Percentiles rank a stretch among this genome's conserved stretches.
These are phyloP conservation scores for Morone saxatilis DNA, from an alignment of 2,113 vertebrate species.

Conservation along the genomic window DNA sequence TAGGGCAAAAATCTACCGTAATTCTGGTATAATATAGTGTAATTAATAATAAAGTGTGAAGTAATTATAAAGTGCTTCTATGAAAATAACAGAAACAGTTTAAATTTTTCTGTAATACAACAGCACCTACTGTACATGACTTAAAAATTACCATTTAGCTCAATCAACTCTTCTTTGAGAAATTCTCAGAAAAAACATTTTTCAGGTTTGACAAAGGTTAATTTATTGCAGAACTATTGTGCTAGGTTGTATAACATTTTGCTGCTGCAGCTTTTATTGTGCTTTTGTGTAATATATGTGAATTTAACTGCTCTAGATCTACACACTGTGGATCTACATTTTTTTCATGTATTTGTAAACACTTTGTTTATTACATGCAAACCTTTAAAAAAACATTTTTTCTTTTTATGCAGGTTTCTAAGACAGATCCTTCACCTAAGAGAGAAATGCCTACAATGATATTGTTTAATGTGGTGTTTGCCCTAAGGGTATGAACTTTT, in stretches of 20 bases:
- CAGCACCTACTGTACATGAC: background rate
- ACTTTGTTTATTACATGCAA: background rate
- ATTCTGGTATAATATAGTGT: too few species aligned
- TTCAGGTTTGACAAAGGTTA: background rate
- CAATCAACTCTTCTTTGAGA: background rate
- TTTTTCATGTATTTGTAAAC: background rate
- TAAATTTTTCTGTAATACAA: background rate
- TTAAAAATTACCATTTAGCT: background rate
- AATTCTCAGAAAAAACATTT: background rate
- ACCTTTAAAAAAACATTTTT: background rate
- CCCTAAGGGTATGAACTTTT: slow-evolving; percentile 90
- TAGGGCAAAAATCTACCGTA: too few species aligned
- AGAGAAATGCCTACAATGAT: slow-evolving; percentile 99
- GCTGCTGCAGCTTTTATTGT: background rate
- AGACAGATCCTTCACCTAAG: slow-evolving; percentile 97
- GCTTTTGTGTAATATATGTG: background rate
- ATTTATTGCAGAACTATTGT: background rate
- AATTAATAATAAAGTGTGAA: background rate
- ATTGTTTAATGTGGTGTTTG: slow-evolving; percentile 98
- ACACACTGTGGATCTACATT: background rate
- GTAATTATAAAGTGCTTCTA: background rate
- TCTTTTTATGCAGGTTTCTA: slow-evolving; percentile 89
- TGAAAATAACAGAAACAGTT: background rate
- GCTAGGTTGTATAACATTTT: background rate
- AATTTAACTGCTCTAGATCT: background rate